These are phyloP conservation scores for Neomonachus schauinslandi DNA, from an alignment of 2,113 vertebrate genomes.

Conservation along the genomic window DNA sequence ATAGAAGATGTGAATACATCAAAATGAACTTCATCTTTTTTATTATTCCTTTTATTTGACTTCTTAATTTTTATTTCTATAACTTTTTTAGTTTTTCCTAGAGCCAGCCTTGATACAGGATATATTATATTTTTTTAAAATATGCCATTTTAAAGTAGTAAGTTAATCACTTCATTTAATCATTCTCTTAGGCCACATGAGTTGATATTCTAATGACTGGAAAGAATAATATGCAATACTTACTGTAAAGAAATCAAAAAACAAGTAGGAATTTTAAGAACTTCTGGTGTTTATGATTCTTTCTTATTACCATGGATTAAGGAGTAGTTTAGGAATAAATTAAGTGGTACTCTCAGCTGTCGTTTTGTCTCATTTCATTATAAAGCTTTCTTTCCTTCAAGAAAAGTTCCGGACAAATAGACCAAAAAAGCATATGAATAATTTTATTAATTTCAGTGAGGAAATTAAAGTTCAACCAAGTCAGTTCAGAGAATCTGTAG, in stretches of 20 bases:
- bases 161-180: constrained; percentile 10
- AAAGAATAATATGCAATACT: background rate
- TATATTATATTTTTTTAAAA: background rate
- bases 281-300: background rate
- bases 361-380: constrained; percentile 36
- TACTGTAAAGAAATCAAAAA: background rate
- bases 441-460: constrained; percentile 88
- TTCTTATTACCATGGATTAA: background rate
- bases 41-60: background rate
- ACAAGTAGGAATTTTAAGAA: background rate
- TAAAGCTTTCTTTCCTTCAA: constrained; percentile 44
- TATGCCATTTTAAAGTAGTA: background rate
- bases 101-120: background rate
- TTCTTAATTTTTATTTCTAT: background rate
- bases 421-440: background rate
- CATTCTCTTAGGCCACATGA: background rate
- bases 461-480: constrained; percentile 97
- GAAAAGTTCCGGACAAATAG: constrained; percentile 19
- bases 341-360: background rate
- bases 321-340: background rate
- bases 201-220: background rate
- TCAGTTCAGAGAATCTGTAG: constrained; percentile 91
- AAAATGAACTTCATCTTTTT: background rate
- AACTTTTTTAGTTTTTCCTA: constrained; percentile 32
- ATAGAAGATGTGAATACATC: background rate